phyloP scores from a whole-genome alignment of 2,113 vertebrate genomes.

The Petromus typicus region DNA sequence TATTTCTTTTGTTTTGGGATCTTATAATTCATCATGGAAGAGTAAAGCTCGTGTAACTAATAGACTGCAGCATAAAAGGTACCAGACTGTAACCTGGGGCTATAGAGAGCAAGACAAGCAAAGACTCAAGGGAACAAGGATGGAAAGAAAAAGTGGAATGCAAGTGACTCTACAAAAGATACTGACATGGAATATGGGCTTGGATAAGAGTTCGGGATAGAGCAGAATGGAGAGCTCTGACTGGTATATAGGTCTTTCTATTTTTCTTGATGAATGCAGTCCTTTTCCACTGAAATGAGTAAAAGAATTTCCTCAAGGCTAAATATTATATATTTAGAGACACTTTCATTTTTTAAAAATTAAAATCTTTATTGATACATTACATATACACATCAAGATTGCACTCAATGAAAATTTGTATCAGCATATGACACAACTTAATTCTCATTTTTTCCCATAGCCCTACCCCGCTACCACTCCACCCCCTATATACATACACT shows the following conservation, averaged over 20 bases:
- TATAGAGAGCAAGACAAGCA: background rate
- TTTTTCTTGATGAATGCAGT: background rate
- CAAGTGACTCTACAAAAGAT: background rate
- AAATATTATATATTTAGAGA: constrained; percentile 18
- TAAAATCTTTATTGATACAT: too few species aligned
- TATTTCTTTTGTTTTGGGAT: background rate
- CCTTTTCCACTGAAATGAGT: constrained; percentile 14
- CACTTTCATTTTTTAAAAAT: background rate
- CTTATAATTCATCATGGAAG: constrained; percentile 4
- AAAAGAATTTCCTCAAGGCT: constrained; percentile 49
- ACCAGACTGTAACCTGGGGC: background rate
- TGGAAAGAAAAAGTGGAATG: constrained; percentile 4
- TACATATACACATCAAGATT: too few species aligned
- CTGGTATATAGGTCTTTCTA: background rate
- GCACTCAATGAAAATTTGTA: too few species aligned
- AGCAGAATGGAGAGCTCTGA: background rate
- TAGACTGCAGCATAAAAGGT: background rate
- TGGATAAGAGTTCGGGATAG: background rate
- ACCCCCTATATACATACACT: too few species aligned
- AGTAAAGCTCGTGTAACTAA: background rate
- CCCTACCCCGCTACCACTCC: too few species aligned
- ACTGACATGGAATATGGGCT: background rate
- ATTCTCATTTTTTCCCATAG: too few species aligned
- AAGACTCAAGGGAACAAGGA: background rate
- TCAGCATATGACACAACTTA: too few species aligned